Evolutionary conservation across 2,888 invertebrate genomes (phyloP), one percentile per base, ranked within the genome.

Genomic region (Nebria salina): DNA sequence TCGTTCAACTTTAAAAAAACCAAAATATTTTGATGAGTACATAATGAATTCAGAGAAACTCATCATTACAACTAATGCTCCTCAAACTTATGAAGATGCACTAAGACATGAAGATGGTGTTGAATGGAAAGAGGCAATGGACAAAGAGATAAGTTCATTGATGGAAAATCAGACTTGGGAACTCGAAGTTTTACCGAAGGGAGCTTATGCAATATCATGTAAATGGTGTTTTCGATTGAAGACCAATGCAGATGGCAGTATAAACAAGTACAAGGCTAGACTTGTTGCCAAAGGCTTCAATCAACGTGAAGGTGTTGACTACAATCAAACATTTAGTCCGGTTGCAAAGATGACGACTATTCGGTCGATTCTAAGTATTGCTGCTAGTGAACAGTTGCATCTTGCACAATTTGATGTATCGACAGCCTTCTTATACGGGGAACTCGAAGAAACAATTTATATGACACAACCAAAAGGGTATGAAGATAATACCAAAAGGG

Each of bases 361-460:
- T 64, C 43, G 85, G 72, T 42, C 82, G 1, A 77, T 86, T 1
- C 79, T 87, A 6, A 83, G 84, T 66, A 81, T 85, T 1, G 85
- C 85, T 41, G 85, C 84, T 41, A 65, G 75, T 42, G 83, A 85
- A 25, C 66, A 75, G 7, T 79, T 86, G 77, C 6, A 82, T 1
- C 25, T 86, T 1, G 15, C 78, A 9, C 85, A 86, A 77, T 86
- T 87, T 75, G 85, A 86, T 77, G 83, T 86, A 3, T 85, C 84
- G 82, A 86, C 86, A 54, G 86, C 86, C 0, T 87, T 87, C 82
- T 78, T 87, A n/a, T 82, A 86, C 78, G 86, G 86, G 5, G 82
- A 85, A 5, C 78, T 87, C 4, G 83, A 85, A 11, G 85, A 87
- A 81, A 84, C 83, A 26, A 84, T 88, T 13, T 87, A 85, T 75